Conservation (phyloP, 2,797 vertebrate genomes). For the Basileuterus tristriatus region DNA sequence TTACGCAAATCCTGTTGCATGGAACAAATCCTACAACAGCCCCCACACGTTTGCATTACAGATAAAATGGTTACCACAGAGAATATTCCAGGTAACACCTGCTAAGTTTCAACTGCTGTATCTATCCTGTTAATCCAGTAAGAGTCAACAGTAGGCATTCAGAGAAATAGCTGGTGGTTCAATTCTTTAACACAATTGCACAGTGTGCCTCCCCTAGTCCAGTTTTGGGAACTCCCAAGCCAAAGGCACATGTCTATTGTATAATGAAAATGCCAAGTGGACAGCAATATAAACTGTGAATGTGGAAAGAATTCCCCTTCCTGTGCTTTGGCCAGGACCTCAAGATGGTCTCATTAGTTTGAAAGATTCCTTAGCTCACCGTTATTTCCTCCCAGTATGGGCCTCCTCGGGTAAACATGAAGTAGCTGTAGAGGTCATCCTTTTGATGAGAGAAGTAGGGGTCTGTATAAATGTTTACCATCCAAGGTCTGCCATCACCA, state of each 20-base stretch:
- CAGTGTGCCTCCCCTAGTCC: background rate
- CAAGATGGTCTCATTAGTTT: background rate
- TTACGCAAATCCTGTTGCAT: background rate
- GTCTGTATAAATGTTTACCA: constrained; percentile 86
- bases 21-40: background rate
- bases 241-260: background rate
- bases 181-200: background rate
- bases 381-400: constrained; percentile 97
- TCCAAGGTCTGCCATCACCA: constrained; percentile 95
- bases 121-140: background rate
- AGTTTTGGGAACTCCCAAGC: background rate
- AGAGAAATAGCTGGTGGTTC: rapidly evolving
- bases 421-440: constrained; percentile 92
- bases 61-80: background rate
- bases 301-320: background rate
- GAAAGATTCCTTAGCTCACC: constrained; percentile 68
- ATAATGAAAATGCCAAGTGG: rapidly evolving
- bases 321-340: background rate
- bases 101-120: background rate
- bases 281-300: background rate
- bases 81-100: background rate
- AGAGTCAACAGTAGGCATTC: background rate
- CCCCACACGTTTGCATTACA: background rate
- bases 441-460: constrained; percentile 83
- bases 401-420: constrained; percentile 92